These are phyloP conservation scores for Ceratotherium simum DNA, from an alignment of 2,113 vertebrate genomes.

Conservation along the genomic window DNA sequence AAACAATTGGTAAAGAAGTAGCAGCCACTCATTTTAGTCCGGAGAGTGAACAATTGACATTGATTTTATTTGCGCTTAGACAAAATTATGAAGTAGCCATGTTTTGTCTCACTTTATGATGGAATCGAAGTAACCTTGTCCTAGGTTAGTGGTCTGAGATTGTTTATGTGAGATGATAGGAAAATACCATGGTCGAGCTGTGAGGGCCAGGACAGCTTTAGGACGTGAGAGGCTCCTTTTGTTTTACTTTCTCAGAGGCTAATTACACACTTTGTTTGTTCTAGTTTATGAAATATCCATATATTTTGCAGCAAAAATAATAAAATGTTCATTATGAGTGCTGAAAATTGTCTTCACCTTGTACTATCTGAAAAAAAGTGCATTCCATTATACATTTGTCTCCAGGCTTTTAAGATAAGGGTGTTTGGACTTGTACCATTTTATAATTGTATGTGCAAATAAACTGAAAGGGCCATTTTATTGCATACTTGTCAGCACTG, in stretches of 20 bases:
- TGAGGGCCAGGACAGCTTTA: neutral
- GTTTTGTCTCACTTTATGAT: neutral
- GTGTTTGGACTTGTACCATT: neutral
- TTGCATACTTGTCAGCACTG: neutral
- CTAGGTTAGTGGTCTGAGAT: neutral
- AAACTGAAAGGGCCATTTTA: neutral
- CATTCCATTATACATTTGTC: neutral
- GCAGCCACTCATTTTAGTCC: neutral
- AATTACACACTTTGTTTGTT: neutral
- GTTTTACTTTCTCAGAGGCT: neutral
- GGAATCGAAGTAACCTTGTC: neutral
- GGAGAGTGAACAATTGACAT: neutral
- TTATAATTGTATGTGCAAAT: neutral
- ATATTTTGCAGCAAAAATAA: slow-evolving; percentile 15
- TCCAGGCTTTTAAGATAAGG: neutral
- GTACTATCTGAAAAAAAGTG: neutral
- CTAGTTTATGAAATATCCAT: neutral
- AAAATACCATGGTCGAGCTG: neutral
- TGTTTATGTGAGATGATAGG: neutral
- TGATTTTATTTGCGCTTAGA: neutral
- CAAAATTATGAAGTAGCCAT: neutral
- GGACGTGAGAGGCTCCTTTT: neutral
- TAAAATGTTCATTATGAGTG: neutral
- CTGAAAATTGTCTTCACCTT: neutral
- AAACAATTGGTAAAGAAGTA: neutral